phyloP scores from a whole-genome alignment of 2,888 invertebrate genomes.

The Drosophila neutralis region DNA sequence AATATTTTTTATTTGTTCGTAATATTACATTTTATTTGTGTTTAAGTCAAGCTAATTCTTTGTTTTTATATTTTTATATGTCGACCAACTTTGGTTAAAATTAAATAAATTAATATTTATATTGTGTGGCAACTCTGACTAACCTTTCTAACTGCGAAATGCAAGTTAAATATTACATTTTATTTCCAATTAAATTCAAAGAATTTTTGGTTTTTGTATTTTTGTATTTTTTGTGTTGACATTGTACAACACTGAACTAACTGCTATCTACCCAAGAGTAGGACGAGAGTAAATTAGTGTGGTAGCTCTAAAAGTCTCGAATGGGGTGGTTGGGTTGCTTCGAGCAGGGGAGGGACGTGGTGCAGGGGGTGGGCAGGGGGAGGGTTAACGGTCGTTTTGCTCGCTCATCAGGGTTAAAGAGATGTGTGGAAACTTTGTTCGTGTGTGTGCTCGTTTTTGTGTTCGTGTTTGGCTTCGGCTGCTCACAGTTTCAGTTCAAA shows the following conservation, averaged over 20 bases:
- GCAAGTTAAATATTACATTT: background rate
- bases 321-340: background rate
- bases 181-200: background rate
- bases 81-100: background rate
- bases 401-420: slow-evolving; percentile 8
- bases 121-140: background rate
- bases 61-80: background rate
- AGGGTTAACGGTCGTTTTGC: slow-evolving; percentile 10
- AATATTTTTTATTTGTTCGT: background rate
- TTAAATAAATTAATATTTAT: background rate
- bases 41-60: background rate
- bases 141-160: background rate
- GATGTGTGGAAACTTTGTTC: slow-evolving; percentile 7
- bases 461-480: slow-evolving; percentile 50
- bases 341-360: background rate
- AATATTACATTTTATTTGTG: background rate
- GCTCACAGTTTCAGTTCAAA: slow-evolving; percentile 44
- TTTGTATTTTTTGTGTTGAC: background rate
- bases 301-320: background rate
- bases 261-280: background rate
- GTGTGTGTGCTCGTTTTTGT: slow-evolving; percentile 38
- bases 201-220: background rate
- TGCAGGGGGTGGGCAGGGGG: background rate
- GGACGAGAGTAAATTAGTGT: background rate
- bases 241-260: background rate